A percentile compares a stretch with the other conserved stretches of the same genome.
Conservation (phyloP, 2,797 vertebrate genomes). For the Natrix natrix region DNA sequence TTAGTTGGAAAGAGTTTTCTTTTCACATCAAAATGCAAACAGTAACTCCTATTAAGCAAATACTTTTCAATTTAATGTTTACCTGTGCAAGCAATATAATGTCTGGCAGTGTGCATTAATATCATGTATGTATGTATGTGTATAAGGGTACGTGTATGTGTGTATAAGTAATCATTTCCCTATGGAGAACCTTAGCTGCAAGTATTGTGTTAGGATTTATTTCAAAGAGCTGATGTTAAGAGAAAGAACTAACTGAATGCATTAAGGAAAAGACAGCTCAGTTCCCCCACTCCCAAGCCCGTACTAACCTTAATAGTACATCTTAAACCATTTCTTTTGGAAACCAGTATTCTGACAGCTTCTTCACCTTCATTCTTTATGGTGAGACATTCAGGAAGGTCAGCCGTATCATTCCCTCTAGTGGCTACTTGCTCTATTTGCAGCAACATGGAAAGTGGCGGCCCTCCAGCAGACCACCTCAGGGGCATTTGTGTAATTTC, state of each 20-base stretch:
- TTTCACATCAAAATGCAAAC: conserved; percentile 42
- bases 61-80: conserved; percentile 19
- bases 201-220: conserved; percentile 30
- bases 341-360: conserved; percentile 65
- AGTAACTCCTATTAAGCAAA: conserved; percentile 12
- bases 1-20: conserved; percentile 55
- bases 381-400: conserved; percentile 66
- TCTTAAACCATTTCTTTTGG: conserved; percentile 67
- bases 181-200: conserved; percentile 40
- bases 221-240: conserved; percentile 42
- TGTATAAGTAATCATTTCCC: conserved; percentile 13
- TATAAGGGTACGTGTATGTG: not conserved
- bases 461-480: conserved; percentile 60
- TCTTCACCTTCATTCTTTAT: conserved; percentile 65
- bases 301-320: conserved; percentile 69
- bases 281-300: not conserved
- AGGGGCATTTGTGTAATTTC: conserved; percentile 59
- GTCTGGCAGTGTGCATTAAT: not conserved
- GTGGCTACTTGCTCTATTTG: conserved; percentile 75
- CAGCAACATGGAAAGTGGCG: conserved; percentile 61
- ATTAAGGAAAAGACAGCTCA: conserved; percentile 47
- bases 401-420: conserved; percentile 81
- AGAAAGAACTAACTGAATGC: conserved; percentile 54
- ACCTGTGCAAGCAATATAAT: conserved; percentile 18
- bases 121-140: not conserved